Evolutionary conservation across 2,888 invertebrate genomes (phyloP).

Genomic region (Volucella bombylans): DNA sequence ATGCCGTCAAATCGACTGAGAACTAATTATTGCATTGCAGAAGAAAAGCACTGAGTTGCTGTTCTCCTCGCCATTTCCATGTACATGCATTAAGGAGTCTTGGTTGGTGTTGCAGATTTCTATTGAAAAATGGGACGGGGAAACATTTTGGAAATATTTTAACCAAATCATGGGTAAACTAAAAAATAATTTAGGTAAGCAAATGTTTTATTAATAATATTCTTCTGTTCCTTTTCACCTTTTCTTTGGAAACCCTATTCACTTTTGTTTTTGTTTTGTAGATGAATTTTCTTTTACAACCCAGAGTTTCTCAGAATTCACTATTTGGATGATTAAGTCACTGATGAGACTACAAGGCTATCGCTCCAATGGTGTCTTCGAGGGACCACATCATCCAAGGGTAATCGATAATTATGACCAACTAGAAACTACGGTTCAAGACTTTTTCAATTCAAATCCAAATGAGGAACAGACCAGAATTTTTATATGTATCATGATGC

Average conservation of each 20-base stretch:
- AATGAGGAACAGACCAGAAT: slow-evolving; percentile 83
- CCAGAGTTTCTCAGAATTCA: slow-evolving; percentile 78
- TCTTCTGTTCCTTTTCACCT: neutral
- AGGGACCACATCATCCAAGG: slow-evolving; percentile 74
- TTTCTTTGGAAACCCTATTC: neutral
- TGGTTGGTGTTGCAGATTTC: slow-evolving; percentile 84
- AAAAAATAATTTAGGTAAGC: slow-evolving; percentile 75
- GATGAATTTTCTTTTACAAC: slow-evolving; percentile 74
- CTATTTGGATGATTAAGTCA: slow-evolving; percentile 83
- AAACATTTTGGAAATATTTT: slow-evolving; percentile 83
- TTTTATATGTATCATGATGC: slow-evolving; percentile 82
- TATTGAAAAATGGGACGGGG: slow-evolving; percentile 78
- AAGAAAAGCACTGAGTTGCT: slow-evolving; percentile 82
- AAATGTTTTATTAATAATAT: neutral
- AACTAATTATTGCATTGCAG: slow-evolving; percentile 75
- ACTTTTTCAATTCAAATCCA: slow-evolving; percentile 82
- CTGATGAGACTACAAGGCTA: slow-evolving; percentile 82
- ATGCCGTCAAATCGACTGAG: slow-evolving; percentile 38
- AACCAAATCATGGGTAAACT: slow-evolving; percentile 80
- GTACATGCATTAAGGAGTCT: slow-evolving; percentile 84
- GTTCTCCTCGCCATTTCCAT: slow-evolving; percentile 84
- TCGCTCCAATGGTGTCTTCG: slow-evolving; percentile 80
- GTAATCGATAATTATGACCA: slow-evolving; percentile 82
- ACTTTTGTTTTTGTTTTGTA: slow-evolving; percentile 24
- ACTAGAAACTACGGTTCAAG: slow-evolving; percentile 83